Base-by-base conservation (phyloP, 1,140 invertebrate genomes). In the Diachasmimorpha longicaudata region DNA sequence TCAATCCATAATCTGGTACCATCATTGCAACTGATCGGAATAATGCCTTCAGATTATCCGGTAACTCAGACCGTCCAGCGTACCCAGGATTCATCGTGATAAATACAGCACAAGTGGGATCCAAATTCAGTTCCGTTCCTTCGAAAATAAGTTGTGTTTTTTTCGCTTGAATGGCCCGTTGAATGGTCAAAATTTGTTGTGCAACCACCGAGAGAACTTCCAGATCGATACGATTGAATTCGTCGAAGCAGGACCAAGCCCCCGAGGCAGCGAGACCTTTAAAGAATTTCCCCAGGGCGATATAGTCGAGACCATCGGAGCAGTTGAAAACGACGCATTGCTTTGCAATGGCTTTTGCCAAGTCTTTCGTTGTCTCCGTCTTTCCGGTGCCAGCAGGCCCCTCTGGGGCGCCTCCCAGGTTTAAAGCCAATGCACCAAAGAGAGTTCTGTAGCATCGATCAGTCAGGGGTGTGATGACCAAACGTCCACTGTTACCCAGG, bases 291-390 rank as follows among this genome's bases (percentile, higher is more conserved):
- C 97, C 97, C 16, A 99, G 88, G 3, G 96, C 96, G 77, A 97
- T 93, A 82, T 97, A 98, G 88, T 99, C 97, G 16, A 99, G 88
- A 52, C 96, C 96, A 83, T 96, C 94, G 0, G 97, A 98, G 84
- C 97, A 99, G 90, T 99, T 99, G 84, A 99, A 99, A 0, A 98
- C 97, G 6, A 99, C 96, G 84, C 97, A 99, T 85, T 98, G 96
- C 83, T 98, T 98, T 0, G 97, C 97, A 0, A 99, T 94, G 8
- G 97, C 96, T 88, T 98, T 99, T 0, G 97, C 97, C 78, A 99
- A 89, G 92, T 99, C 97, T 89, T 99, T 99, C 0, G 95, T 97
- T 0, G 97, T 98, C 89, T 99, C 97, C 0, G 97, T 98, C 89
- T 99, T 99, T 21, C 98, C 98, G 0, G 97, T 95, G 44, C 97